Evolutionary conservation across 1,140 invertebrate species (phyloP).

Genomic region (Sinonovacula constricta): DNA sequence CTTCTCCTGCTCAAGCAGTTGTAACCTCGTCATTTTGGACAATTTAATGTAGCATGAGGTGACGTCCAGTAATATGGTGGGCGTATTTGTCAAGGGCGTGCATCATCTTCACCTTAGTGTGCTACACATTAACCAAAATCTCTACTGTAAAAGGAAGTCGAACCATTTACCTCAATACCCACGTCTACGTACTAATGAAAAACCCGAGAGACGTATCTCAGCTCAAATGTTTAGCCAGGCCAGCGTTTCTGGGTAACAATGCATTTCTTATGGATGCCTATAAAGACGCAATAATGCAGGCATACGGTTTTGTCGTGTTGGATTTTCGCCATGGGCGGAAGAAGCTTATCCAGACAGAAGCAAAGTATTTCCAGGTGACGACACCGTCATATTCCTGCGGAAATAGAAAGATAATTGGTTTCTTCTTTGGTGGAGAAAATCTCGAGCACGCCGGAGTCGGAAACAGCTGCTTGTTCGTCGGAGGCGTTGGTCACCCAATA

Average conservation of each 20-base stretch:
- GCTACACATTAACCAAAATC: background rate
- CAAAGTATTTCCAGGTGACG: background rate
- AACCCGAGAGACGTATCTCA: slow-evolving; percentile 4
- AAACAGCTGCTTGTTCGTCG: background rate
- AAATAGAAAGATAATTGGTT: background rate
- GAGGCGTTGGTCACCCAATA: background rate
- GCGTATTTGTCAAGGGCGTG: background rate
- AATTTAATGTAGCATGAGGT: background rate
- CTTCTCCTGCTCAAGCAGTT: no score
- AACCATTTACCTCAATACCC: slow-evolving; percentile 1
- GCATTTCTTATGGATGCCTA: slow-evolving; percentile 9
- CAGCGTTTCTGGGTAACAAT: slow-evolving; percentile 1
- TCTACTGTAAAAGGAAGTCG: background rate
- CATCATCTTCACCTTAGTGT: slow-evolving; percentile 9
- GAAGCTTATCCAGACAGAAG: background rate
- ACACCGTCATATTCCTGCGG: background rate
- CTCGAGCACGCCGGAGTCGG: background rate
- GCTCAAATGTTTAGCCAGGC: background rate
- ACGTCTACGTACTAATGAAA: background rate
- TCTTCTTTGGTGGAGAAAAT: slow-evolving; percentile 8
- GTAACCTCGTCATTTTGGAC: background rate
- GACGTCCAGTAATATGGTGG: background rate
- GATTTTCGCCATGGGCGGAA: background rate
- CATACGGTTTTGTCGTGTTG: background rate
- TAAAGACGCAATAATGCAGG: background rate